Evolutionary conservation across 2,888 invertebrate species (phyloP).

Genomic region (Acheta domesticus): DNA sequence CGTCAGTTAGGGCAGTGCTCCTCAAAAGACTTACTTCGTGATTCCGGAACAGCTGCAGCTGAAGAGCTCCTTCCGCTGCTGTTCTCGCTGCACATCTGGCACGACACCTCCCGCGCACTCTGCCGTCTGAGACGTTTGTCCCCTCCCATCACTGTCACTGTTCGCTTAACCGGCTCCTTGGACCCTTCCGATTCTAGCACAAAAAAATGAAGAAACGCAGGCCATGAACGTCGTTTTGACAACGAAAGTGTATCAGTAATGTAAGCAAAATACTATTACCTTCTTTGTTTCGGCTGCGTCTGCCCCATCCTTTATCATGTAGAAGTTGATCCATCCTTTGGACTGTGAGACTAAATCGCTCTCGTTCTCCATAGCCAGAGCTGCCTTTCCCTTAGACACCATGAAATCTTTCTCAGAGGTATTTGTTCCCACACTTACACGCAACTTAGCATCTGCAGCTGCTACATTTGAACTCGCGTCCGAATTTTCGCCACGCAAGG

Average conservation of each 20-base stretch:
- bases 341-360: constrained; percentile 43
- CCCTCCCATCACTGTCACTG: not conserved
- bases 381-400: constrained; percentile 38
- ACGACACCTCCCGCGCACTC: not conserved
- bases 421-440: not conserved
- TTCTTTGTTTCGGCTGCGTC: constrained; percentile 43
- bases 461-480: no score
- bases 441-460: no score
- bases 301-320: constrained; percentile 46
- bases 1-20: no score
- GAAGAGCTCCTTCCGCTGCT: not conserved
- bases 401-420: not conserved
- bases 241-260: no score
- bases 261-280: constrained; percentile 18
- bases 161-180: not conserved
- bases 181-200: no score
- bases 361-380: constrained; percentile 39
- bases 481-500: not conserved
- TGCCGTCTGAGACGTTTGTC: not conserved
- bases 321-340: constrained; percentile 52
- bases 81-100: not conserved
- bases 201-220: no score
- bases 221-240: no score
- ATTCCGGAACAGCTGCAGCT: not conserved
- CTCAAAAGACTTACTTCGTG: not conserved